phyloP scores from a whole-genome alignment of 2,113 vertebrate species.

The Speoplatyrhinus poulsoni region DNA sequence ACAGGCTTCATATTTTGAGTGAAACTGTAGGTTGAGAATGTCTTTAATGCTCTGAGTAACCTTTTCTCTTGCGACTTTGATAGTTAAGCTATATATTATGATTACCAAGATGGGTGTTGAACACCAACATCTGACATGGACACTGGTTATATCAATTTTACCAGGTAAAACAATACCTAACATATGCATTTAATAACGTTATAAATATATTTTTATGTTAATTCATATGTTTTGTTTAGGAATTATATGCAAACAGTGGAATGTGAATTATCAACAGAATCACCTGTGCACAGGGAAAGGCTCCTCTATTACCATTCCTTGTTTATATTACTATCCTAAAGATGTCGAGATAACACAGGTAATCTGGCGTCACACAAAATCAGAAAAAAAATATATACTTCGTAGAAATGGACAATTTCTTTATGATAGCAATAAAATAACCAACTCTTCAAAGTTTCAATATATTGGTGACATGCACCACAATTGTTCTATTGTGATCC shows the following conservation, averaged over 20 bases:
- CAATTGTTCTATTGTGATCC: conserved; percentile 51
- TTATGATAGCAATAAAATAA: fast-evolving
- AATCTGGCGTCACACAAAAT: conserved; percentile 14
- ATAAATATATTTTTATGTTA: not conserved
- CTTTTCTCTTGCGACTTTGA: not conserved
- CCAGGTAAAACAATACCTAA: conserved; percentile 19
- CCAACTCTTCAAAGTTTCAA: not conserved
- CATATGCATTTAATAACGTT: conserved; percentile 10
- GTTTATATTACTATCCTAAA: conserved; percentile 31
- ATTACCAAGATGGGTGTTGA: conserved; percentile 12
- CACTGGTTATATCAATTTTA: conserved; percentile 25
- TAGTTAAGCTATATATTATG: too few species aligned
- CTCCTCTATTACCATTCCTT: conserved; percentile 27
- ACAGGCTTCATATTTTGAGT: too few species aligned
- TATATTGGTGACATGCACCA: conserved; percentile 24
- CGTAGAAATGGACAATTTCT: not conserved
- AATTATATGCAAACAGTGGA: not conserved
- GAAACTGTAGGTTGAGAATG: not conserved
- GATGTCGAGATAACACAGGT: fast-evolving
- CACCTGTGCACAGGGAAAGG: conserved; percentile 35
- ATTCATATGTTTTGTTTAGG: conserved; percentile 1
- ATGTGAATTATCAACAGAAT: conserved; percentile 9
- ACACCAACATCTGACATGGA: not conserved
- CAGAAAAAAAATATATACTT: too few species aligned
- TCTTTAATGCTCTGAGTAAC: too few species aligned